phyloP scores from a whole-genome alignment of 2,113 vertebrate genomes.

The Lutjanus erythropterus region DNA sequence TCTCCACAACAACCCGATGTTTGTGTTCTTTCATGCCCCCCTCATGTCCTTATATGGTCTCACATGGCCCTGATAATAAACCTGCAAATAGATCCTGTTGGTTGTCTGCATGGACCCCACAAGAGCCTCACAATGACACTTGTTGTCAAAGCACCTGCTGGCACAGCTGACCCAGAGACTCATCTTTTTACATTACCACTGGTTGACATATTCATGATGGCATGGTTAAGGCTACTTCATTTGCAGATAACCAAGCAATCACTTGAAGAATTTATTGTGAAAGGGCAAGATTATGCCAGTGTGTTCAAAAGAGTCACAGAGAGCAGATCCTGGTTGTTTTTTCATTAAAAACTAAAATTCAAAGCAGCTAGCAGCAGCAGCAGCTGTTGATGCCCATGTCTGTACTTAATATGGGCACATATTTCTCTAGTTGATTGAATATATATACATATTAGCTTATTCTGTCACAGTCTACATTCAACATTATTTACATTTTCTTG shows the following conservation, averaged over 20 bases:
- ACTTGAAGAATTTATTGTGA: background rate
- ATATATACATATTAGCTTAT: too few species aligned
- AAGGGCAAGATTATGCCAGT: background rate
- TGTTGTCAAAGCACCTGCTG: conserved; percentile 6
- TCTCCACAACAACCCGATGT: conserved; percentile 12
- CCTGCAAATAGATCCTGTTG: background rate
- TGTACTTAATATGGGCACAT: too few species aligned
- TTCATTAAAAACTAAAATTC: too few species aligned
- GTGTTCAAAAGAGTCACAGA: background rate
- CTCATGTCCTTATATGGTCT: background rate
- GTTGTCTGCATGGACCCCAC: background rate
- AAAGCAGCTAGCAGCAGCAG: too few species aligned
- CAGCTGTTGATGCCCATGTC: too few species aligned
- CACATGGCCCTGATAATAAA: conserved; percentile 19
- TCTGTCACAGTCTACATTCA: too few species aligned
- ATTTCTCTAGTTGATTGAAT: too few species aligned
- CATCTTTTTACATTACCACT: background rate
- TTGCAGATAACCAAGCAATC: conserved; percentile 4
- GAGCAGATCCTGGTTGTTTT: background rate
- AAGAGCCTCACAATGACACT: conserved; percentile 2
- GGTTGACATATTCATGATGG: conserved; percentile 16
- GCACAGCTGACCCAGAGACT: background rate
- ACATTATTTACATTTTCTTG: too few species aligned
- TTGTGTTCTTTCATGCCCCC: conserved; percentile 5
- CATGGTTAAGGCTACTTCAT: background rate